Conservation (phyloP, 2,797 vertebrate genomes). For the Hipposideros larvatus region DNA sequence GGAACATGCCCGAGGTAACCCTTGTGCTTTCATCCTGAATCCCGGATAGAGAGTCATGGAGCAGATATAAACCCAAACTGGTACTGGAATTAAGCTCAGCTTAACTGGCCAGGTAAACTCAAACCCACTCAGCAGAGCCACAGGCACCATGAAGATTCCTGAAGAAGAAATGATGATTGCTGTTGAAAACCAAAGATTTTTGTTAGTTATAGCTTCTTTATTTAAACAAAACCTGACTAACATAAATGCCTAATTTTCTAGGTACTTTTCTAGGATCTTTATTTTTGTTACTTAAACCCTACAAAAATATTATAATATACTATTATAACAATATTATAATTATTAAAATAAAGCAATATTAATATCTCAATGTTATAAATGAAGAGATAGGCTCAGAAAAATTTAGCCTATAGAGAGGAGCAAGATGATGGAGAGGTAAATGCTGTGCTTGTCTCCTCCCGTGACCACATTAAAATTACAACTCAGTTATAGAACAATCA, state of each 20-base stretch:
- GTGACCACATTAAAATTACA: no score
- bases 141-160: not conserved
- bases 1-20: not conserved
- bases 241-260: not conserved
- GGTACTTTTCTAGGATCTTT: not conserved
- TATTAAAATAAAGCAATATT: not conserved
- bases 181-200: not conserved
- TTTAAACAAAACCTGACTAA: not conserved
- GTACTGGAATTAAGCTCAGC: not conserved
- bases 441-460: no score
- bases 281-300: slow-evolving; percentile 29
- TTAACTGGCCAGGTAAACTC: not conserved
- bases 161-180: not conserved
- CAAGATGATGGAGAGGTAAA: no score
- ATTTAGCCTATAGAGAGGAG: not conserved
- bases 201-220: not conserved
- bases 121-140: not conserved
- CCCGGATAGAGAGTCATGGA: not conserved
- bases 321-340: not conserved
- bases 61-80: not conserved
- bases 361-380: slow-evolving; percentile 27
- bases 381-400: not conserved
- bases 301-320: not conserved
- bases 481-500: no score
- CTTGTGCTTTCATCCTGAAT: not conserved